These are phyloP conservation scores for Seira ritae DNA, from an alignment of 2,888 invertebrate species.

Conservation along the genomic window DNA sequence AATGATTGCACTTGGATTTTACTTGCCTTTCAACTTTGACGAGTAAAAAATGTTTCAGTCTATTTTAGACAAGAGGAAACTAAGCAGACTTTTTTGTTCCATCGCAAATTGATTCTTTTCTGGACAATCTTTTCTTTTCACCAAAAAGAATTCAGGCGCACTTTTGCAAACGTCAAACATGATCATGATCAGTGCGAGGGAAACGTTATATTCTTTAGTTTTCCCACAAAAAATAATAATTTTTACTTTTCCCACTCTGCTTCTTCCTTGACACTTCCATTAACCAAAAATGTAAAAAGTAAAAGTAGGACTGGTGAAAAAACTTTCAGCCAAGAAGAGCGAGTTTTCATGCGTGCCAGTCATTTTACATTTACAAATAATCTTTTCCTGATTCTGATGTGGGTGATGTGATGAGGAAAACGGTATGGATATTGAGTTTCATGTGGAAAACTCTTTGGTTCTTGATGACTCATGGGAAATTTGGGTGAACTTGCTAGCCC, in stretches of 20 bases:
- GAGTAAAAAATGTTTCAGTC: not conserved
- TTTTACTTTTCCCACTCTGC: conserved; percentile 28
- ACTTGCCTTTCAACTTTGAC: not conserved
- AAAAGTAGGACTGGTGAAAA: conserved; percentile 5
- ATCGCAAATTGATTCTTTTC: conserved; percentile 56
- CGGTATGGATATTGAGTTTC: conserved; percentile 39
- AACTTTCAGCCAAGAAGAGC: not conserved
- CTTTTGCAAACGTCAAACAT: not conserved
- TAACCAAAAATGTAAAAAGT: conserved; percentile 40
- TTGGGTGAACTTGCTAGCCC: not conserved
- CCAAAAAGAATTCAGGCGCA: not conserved
- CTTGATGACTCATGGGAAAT: not conserved
- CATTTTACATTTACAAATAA: conserved; percentile 36
- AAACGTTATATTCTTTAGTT: not conserved
- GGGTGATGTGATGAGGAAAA: not conserved
- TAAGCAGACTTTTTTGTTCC: conserved; percentile 35
- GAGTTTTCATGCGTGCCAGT: conserved; percentile 22
- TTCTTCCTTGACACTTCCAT: conserved; percentile 59
- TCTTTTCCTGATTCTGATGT: conserved; percentile 19
- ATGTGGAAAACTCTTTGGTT: not conserved
- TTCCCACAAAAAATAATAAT: conserved; percentile 38
- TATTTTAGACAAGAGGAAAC: not conserved
- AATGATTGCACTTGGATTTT: too few species aligned
- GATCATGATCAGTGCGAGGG: not conserved
- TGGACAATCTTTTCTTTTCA: conserved; percentile 43